A percentile compares a stretch with the other conserved stretches of the same genome.
phyloP scores from a whole-genome alignment of 2,797 vertebrate species.

The Sebastes ruberrimus region DNA sequence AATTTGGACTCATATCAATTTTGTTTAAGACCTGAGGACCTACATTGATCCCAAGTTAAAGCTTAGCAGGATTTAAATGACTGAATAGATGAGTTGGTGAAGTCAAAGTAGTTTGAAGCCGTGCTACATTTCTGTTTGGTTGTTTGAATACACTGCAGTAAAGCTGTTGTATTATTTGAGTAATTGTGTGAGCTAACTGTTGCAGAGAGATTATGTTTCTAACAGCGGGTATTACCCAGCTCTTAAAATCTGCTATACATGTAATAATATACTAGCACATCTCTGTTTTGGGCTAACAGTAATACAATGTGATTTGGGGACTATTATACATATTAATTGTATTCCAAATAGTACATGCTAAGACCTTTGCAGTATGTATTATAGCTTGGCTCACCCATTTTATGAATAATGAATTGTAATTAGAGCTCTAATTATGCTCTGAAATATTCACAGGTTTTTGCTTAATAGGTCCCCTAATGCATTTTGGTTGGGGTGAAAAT shows the following conservation, averaged over 20 bases:
- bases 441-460: constrained; percentile 74
- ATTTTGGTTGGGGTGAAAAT: constrained; percentile 54
- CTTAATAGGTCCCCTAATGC: constrained; percentile 60
- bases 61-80: not conserved
- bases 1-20: not conserved
- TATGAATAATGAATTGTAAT: constrained; percentile 79
- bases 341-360: constrained; percentile 48
- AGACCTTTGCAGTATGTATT: constrained; percentile 46
- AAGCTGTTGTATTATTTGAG: not conserved
- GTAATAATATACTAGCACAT: constrained; percentile 39
- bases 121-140: not conserved
- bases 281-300: not conserved
- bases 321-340: constrained; percentile 40
- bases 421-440: constrained; percentile 69
- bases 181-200: not conserved
- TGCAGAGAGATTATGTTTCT: constrained; percentile 17
- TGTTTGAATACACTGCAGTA: not conserved
- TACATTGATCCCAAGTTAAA: not conserved
- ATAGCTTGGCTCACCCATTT: constrained; percentile 52
- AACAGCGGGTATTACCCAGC: not conserved
- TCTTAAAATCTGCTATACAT: constrained; percentile 34
- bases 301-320: constrained; percentile 38
- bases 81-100: not conserved
- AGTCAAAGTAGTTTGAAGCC: not conserved
- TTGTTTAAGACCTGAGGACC: not conserved